A percentile compares a stretch with the other conserved stretches of the same genome.
phyloP scores from a whole-genome alignment of 1,140 invertebrate genomes.

The Scylla paramamosain region DNA sequence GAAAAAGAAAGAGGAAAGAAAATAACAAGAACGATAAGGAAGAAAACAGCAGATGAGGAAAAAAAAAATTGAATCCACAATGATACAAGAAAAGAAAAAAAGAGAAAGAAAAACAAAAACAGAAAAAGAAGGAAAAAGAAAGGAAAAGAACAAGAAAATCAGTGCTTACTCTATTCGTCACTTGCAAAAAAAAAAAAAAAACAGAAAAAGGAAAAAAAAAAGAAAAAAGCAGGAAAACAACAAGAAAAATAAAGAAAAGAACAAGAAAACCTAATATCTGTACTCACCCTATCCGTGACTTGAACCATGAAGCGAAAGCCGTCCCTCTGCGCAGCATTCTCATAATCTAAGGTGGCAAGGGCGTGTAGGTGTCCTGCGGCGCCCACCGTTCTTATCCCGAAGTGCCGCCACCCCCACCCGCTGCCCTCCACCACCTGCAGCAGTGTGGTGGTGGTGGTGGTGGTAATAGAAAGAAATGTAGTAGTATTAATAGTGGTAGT shows the following conservation, averaged over 20 bases:
- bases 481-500: not conserved
- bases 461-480: not conserved
- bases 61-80: too few relatives aligned
- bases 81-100: not conserved
- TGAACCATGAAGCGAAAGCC: conserved; percentile 53
- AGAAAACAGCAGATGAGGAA: too few relatives aligned
- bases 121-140: not conserved
- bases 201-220: too few relatives aligned
- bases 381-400: conserved; percentile 1
- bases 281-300: conserved; percentile 49
- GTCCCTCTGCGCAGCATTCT: not conserved
- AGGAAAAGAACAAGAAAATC: too few relatives aligned
- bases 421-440: conserved; percentile 49
- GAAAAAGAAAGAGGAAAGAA: too few relatives aligned
- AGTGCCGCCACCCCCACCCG: conserved; percentile 55
- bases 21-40: too few relatives aligned
- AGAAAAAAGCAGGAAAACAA: too few relatives aligned
- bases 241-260: too few relatives aligned
- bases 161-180: too few relatives aligned
- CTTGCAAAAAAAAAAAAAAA: not conserved
- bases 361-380: not conserved
- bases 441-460: not conserved
- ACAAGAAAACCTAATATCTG: too few relatives aligned
- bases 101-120: not conserved
- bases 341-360: conserved; percentile 6